These are phyloP conservation scores for Sweltsa coloradensis DNA, from an alignment of 1,140 invertebrate species.

Conservation along the genomic window DNA sequence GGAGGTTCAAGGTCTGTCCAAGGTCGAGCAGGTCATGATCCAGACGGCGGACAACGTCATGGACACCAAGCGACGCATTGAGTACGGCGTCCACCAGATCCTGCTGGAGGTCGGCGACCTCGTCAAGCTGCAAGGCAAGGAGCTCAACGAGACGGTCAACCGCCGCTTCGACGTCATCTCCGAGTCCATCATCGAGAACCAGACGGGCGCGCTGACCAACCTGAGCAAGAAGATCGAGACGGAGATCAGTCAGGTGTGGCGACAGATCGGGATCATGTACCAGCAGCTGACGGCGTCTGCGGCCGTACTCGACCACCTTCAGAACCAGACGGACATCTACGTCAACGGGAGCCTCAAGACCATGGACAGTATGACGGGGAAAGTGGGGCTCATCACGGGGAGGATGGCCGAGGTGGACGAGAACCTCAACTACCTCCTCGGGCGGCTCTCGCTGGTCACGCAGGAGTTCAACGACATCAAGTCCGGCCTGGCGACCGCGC, in stretches of 20 bases:
- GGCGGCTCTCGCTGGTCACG: slow-evolving; percentile 63
- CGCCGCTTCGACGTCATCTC: slow-evolving; percentile 58
- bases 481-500: slow-evolving; percentile 49
- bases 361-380: slow-evolving; percentile 67
- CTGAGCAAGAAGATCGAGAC: slow-evolving; percentile 63
- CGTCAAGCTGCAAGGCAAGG: slow-evolving; percentile 48
- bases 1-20: slow-evolving; percentile 45
- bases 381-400: slow-evolving; percentile 64
- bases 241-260: slow-evolving; percentile 70
- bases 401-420: slow-evolving; percentile 69
- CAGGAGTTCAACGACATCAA: slow-evolving; percentile 81
- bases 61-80: slow-evolving; percentile 70
- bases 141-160: slow-evolving; percentile 53
- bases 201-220: slow-evolving; percentile 57
- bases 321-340: slow-evolving; percentile 65
- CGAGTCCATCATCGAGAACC: slow-evolving; percentile 54
- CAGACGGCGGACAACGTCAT: slow-evolving; percentile 74
- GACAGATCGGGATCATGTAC: slow-evolving; percentile 80
- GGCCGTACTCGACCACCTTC: slow-evolving; percentile 56
- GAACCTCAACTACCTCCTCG: slow-evolving; percentile 75
- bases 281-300: slow-evolving; percentile 66
- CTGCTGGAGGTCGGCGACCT: slow-evolving; percentile 63
- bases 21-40: slow-evolving; percentile 66
- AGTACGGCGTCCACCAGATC: slow-evolving; percentile 75
- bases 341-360: slow-evolving; percentile 70